Evolutionary conservation across 2,888 invertebrate genomes (phyloP).

Genomic region (Volucella inanis): DNA sequence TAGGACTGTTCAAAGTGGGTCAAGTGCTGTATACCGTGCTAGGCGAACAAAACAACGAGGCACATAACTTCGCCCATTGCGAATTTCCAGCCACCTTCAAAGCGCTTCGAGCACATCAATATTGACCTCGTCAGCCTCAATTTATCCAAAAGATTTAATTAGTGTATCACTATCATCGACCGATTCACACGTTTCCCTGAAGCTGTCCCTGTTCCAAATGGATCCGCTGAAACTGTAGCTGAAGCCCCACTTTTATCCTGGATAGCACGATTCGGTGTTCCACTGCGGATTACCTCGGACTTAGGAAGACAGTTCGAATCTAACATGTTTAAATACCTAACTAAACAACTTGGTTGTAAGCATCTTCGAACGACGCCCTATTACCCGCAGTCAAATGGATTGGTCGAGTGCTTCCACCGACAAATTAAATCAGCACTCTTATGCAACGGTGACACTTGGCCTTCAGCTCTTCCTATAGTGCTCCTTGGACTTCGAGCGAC

Average conservation of each 20-base stretch:
- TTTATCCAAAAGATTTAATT: conserved; percentile 29
- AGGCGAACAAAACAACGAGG: conserved; percentile 3
- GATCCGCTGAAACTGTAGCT: conserved; percentile 27
- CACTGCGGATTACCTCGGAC: conserved; percentile 17
- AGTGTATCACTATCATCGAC: conserved; percentile 30
- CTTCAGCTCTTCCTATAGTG: too few relatives aligned
- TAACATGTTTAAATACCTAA: too few relatives aligned
- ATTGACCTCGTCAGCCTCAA: conserved; percentile 3
- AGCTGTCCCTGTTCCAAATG: conserved; percentile 27
- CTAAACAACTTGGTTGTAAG: too few relatives aligned
- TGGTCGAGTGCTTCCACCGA: too few relatives aligned
- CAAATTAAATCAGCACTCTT: too few relatives aligned
- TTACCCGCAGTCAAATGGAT: too few relatives aligned
- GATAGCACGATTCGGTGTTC: conserved; percentile 9
- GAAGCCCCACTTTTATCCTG: not conserved
- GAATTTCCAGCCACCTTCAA: conserved; percentile 7
- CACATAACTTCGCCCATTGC: conserved; percentile 13
- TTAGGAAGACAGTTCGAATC: conserved; percentile 13
- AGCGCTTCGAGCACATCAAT: too few relatives aligned
- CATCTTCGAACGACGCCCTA: too few relatives aligned
- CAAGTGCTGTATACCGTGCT: conserved; percentile 7
- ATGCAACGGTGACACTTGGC: too few relatives aligned
- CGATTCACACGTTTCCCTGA: conserved; percentile 29
- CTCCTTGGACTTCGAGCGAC: too few relatives aligned
- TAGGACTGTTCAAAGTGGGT: too few relatives aligned